phyloP scores from a whole-genome alignment of 2,888 invertebrate genomes.

The Andrena trimmerana region DNA sequence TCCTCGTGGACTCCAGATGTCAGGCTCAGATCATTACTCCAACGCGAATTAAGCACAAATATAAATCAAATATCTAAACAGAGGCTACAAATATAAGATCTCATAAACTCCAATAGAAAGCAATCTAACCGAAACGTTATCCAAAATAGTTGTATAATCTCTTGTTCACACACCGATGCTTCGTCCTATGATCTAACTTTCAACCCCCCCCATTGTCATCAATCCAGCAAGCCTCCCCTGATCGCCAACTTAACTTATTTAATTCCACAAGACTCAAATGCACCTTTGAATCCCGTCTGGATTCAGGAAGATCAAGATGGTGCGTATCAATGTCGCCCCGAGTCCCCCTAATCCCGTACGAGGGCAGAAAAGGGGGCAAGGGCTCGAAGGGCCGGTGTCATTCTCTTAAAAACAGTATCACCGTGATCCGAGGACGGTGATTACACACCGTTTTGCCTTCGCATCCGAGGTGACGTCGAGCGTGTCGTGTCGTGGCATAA shows the following conservation, averaged over 20 bases:
- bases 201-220: background rate
- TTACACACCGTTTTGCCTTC: slow-evolving; percentile 80
- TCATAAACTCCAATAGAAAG: no score
- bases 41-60: background rate
- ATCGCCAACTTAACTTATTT: background rate
- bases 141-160: no score
- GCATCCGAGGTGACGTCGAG: slow-evolving; percentile 79
- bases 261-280: background rate
- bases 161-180: no score
- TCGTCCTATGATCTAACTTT: background rate
- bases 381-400: slow-evolving; percentile 14
- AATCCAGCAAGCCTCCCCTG: background rate
- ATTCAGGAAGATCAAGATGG: background rate
- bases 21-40: background rate
- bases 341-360: slow-evolving; percentile 7
- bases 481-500: slow-evolving; percentile 64
- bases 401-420: slow-evolving; percentile 55
- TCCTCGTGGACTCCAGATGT: background rate
- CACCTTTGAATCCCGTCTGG: background rate
- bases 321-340: slow-evolving; percentile 36
- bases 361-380: background rate
- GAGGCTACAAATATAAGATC: no score
- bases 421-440: slow-evolving; percentile 68
- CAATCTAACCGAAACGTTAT: no score
- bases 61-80: no score